Evolutionary conservation across 1,140 invertebrate genomes (phyloP), one percentile per base, ranked within the genome.

Genomic region (Plutomurus gul): DNA sequence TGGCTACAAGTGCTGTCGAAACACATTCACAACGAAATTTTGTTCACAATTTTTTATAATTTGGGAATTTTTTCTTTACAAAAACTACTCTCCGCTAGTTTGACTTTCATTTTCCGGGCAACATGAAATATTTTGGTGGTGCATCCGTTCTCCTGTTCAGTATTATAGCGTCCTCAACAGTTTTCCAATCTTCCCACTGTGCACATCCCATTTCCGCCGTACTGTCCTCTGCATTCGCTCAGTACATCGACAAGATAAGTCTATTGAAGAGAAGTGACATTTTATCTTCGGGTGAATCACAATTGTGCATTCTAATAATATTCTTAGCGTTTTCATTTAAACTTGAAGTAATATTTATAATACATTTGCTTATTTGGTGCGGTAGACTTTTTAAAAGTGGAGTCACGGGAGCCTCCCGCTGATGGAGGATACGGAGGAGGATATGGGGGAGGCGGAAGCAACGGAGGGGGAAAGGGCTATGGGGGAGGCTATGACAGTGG

Each of bases 401-500:
- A 80, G 25, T 27, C 75, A 0, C 22, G 71, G 18, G 77, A 78
- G n/a, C 46, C 65, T 56, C 20, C 25, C 30, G 30, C 60, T 49
- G 56, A 74, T n/a, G 22, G 33, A 4, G 37, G 49, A 8, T 20
- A 49, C 27, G 51, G 76, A 6, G 8, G 18, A 3, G 56, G 70
- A 8, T 40, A 40, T 6, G 70, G 70, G 5, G 75, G 75, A 39
- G 33, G 51, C 1, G 76, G 76, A 11, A 25, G 37, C 3, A 51
- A 65, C 18, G 76, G 76, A 3, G 27, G 71, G 30, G 77, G 74
- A 6, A 36, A 49, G 47, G 74, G 77, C 71, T 37, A 22, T 13
- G 49, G 49, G 18, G 36, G 51, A 10, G 72, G 49, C 40, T 30
- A 40, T 16, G 46, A 36, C 6, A 77, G 80, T 8, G 70, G 74